These are phyloP conservation scores for Caenorhabditis auriculariae DNA, from an alignment of 2,888 invertebrate species.

Conservation along the genomic window DNA sequence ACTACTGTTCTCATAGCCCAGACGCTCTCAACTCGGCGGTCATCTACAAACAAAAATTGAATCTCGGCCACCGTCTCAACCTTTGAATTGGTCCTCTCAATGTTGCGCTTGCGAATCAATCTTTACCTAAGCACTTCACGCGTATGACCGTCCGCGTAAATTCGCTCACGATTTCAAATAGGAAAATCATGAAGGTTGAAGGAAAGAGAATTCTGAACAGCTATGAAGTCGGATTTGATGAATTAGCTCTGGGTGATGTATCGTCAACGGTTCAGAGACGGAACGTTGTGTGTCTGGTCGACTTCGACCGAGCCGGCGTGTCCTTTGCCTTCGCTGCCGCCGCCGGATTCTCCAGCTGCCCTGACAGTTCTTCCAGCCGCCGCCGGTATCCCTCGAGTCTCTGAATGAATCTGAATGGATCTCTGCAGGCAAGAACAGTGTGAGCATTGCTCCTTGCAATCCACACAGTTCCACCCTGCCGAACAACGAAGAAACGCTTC, in stretches of 20 bases:
- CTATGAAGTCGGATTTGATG: no score
- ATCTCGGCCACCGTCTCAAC: no score
- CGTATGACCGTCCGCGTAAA: neutral
- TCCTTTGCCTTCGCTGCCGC: constrained; percentile 44
- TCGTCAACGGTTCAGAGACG: constrained; percentile 27
- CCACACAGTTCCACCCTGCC: constrained; percentile 31
- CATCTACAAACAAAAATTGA: no score
- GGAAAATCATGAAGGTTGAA: neutral
- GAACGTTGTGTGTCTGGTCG: constrained; percentile 46
- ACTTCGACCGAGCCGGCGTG: constrained; percentile 35
- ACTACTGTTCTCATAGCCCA: no score
- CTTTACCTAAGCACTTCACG: constrained; percentile 2
- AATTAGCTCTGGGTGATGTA: no score
- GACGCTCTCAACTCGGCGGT: no score
- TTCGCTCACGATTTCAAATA: constrained; percentile 1
- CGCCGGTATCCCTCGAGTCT: constrained; percentile 12
- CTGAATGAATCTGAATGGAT: neutral
- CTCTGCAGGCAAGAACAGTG: constrained; percentile 31
- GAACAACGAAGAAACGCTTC: constrained; percentile 27
- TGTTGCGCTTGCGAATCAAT: no score
- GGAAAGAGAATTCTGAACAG: no score
- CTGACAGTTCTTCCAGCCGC: constrained; percentile 41
- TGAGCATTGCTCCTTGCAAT: constrained; percentile 41
- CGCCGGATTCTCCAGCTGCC: constrained; percentile 42
- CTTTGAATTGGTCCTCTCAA: no score